A percentile compares a stretch with the other conserved stretches of the same genome.
Evolutionary conservation across 2,113 vertebrate species (phyloP).

Genomic region (Heterocephalus glaber): DNA sequence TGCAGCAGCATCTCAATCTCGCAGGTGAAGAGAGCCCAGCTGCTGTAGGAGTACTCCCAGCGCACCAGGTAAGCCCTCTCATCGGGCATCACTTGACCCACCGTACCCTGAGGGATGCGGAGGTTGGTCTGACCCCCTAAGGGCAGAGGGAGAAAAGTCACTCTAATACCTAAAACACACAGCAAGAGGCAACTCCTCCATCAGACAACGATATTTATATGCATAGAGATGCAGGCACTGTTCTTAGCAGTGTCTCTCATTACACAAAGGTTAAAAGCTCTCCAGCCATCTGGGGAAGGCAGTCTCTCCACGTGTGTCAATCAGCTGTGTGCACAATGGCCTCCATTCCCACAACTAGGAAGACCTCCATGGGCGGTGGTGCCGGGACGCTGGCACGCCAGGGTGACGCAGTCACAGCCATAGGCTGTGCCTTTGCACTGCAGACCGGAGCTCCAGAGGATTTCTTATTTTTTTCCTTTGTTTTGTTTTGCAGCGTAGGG

Average conservation of each 20-base stretch:
- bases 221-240: not conserved
- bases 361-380: fast-evolving
- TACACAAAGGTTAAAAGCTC: not conserved
- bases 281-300: not conserved
- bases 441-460: not conserved
- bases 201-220: not conserved
- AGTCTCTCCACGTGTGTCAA: not conserved
- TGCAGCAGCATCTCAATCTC: conserved; percentile 99
- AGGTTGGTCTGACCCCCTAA: conserved; percentile 94
- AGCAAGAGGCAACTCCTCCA: not conserved
- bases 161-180: not conserved
- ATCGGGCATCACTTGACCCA: conserved; percentile 93
- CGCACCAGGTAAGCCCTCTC: conserved; percentile 92
- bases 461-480: too few relatives aligned
- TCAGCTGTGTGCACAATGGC: not conserved
- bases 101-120: conserved; percentile 94
- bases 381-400: too few relatives aligned
- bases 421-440: not conserved
- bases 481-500: not conserved
- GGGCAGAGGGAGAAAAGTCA: conserved; percentile 28
- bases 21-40: conserved; percentile 98
- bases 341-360: not conserved
- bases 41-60: conserved; percentile 97
- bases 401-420: not conserved
- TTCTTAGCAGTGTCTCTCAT: not conserved